Evolutionary conservation across 2,888 invertebrate genomes (phyloP).

Genomic region (Pilophorus perplexus): DNA sequence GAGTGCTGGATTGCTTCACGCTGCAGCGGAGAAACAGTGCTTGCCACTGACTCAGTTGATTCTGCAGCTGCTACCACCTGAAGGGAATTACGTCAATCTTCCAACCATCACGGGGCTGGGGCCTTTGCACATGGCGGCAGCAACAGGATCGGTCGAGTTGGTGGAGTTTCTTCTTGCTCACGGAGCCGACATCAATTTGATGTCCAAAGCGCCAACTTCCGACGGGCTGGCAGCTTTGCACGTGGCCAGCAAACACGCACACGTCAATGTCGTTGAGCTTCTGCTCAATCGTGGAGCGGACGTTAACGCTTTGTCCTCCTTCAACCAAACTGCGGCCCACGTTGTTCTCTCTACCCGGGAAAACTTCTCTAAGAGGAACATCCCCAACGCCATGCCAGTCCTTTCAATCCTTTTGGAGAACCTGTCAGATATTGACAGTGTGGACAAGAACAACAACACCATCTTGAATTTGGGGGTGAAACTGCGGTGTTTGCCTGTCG

Average conservation of each 20-base stretch:
- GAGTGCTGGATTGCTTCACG: background rate
- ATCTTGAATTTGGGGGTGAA: slow-evolving; percentile 12
- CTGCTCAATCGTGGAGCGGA: slow-evolving; percentile 4
- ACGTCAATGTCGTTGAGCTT: background rate
- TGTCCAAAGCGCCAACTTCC: background rate
- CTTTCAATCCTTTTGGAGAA: background rate
- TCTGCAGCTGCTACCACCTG: too few relatives aligned
- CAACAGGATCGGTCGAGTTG: background rate
- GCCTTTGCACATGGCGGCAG: slow-evolving; percentile 7
- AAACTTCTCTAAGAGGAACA: background rate
- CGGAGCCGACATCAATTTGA: slow-evolving; percentile 3
- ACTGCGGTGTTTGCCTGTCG: slow-evolving; percentile 4
- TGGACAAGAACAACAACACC: slow-evolving; percentile 3
- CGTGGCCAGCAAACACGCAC: slow-evolving; percentile 1
- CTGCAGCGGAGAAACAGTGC: background rate
- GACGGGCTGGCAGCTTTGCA: slow-evolving; percentile 10
- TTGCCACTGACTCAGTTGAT: slow-evolving; percentile 2
- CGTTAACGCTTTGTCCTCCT: background rate
- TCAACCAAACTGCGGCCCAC: slow-evolving; percentile 14
- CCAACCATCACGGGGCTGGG: background rate
- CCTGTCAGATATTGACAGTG: background rate
- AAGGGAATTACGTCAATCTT: too few relatives aligned
- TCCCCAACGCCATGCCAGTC: background rate
- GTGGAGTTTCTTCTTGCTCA: slow-evolving; percentile 1
- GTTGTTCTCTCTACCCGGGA: background rate